Evolutionary conservation across 2,888 invertebrate species (phyloP), one percentile per base, ranked within the genome.

Genomic region (Notodonta ziczac): DNA sequence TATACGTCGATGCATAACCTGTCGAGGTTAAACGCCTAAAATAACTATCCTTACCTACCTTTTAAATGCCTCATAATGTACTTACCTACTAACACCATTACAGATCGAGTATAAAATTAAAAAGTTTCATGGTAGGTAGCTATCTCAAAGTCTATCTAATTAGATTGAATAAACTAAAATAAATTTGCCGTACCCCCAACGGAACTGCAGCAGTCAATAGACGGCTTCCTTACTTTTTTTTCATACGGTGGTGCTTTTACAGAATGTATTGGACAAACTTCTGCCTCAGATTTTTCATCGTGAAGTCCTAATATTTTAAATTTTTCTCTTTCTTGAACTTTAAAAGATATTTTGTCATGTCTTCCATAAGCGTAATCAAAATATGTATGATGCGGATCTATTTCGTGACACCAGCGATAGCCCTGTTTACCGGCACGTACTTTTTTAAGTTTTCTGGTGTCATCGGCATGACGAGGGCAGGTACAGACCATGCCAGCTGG

Each of bases 191-290:
- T 80, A 91, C 94, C 94, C 69, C 94, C 94, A 72, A 93, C 89
- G 56, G 91, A 82, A 73, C 92, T 93, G 72, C 93, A 94, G 65
- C 93, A 93, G 69, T 94, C 94, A 62, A 93, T 74, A 42, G 91
- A 88, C 51, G 90, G 84, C 62, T 84, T 90, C 35, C 84, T 77
- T 56, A 79, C 65, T 78, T 84, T 86, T 67, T 86, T 86, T 62
- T 83, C 79, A 63, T 77, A 93, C 52, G 76, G 75, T n/a, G 90
- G 89, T 35, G 80, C 71, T 58, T 80, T 67, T 0, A 75, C 60
- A n/a, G 80, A 85, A 66, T 87, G 84, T 56, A 82, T 67, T 5
- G 78, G 73, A 64, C 86, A 85, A 39, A 70, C 65, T 40, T 76
- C 77, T 55, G 76, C 70, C 35, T 69, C 67, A 7, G 40, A 40